Base-by-base conservation (phyloP, 2,888 invertebrate genomes). In the Lagria hirta region DNA sequence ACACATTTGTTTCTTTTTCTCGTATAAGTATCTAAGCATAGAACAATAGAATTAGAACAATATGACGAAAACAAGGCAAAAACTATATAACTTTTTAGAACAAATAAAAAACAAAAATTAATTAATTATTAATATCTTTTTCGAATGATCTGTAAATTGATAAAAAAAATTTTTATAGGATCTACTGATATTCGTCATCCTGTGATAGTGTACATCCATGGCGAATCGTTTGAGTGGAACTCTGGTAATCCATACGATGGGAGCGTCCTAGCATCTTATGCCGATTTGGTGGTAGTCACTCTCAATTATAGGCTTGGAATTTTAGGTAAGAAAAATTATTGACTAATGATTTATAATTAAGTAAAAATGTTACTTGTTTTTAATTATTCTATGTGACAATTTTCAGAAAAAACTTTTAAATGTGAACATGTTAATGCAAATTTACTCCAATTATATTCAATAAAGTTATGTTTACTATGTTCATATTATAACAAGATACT, bases 191-290 rank as follows among this genome's bases (percentile, higher is more conserved):
- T 64, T 15, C 65, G 80, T 33, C 76, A 83, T 66, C 88, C 91
- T 22, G 90, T 91, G 18, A 72, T 91, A 64, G 83, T 91, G 33
- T 90, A 86, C 73, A 82, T 92, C 57, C 90, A 90, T 62, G 91
- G 90, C 0, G 90, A 91, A 68, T 88, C 88, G 35, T 92, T 90
- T 70, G 92, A 92, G 65, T 95, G 93, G 87, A 95, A 94, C 69
- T 90, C 94, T 32, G 97, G 97, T 52, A 96, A 96, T 73, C 89
- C 94, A 3, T 97, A 96, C 75, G 97, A 98, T 69, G 97, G 95
- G 40, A 89, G 93, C 51, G 90, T 96, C 28, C 76, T 98, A 49
- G 89, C 97, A 28, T 89, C 93, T 67, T 94, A 92, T 68, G 92
- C 86, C 12, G 86, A 88, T 47, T 77, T 95, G 61, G 90, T 98